phyloP scores from a whole-genome alignment of 2,888 invertebrate genomes.

The Ennomos erosarius region DNA sequence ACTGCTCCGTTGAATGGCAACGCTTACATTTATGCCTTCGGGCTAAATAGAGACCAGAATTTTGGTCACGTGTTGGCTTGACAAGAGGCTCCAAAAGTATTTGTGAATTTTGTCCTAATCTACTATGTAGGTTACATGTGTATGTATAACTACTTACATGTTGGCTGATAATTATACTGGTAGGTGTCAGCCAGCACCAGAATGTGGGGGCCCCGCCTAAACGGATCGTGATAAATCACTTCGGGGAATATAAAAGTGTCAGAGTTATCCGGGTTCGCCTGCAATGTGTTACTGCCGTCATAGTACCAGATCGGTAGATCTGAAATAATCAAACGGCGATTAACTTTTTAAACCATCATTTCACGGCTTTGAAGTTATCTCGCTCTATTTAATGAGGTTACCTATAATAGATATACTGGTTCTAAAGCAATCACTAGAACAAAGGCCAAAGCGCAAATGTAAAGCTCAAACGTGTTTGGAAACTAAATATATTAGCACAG shows the following conservation, averaged over 20 bases:
- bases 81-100: too few species aligned
- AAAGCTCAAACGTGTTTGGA: too few species aligned
- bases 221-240: constrained; percentile 92
- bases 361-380: constrained; percentile 10
- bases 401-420: background rate
- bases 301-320: constrained; percentile 91
- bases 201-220: constrained; percentile 89
- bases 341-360: constrained; percentile 14
- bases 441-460: background rate
- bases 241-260: constrained; percentile 92
- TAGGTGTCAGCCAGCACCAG: constrained; percentile 92
- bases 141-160: constrained; percentile 52
- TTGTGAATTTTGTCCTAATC: too few species aligned
- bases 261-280: constrained; percentile 87
- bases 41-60: too few species aligned
- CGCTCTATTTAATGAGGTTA: too few species aligned
- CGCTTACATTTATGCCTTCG: too few species aligned
- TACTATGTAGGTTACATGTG: too few species aligned
- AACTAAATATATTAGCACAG: too few species aligned
- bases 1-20: too few species aligned
- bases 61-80: too few species aligned
- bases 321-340: constrained; percentile 49
- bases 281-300: constrained; percentile 90
- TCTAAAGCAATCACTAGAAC: background rate
- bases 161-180: constrained; percentile 84